These are phyloP conservation scores for Muntiacus muntjak DNA, from an alignment of 2,113 vertebrate genomes.

Conservation along the genomic window DNA sequence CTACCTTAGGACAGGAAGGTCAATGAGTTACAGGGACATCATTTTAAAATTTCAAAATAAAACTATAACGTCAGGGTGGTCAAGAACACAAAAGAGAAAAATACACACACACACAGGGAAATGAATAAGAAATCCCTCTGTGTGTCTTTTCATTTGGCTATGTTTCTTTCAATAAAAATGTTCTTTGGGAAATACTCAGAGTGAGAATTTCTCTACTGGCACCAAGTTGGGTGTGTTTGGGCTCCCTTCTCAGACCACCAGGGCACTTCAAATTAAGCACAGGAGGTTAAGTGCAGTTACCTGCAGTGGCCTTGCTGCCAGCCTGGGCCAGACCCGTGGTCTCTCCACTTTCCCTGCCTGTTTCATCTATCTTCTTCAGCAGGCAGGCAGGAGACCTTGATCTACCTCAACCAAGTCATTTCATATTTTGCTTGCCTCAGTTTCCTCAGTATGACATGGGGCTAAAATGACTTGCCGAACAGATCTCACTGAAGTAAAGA, in stretches of 20 bases:
- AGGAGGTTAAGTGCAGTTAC: neutral
- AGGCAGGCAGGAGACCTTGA: accelerated
- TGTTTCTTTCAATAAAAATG: conserved; percentile 20
- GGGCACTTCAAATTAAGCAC: neutral
- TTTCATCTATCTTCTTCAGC: neutral
- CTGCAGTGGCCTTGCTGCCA: neutral
- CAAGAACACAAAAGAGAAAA: neutral
- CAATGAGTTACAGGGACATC: neutral
- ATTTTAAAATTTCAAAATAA: conserved; percentile 43
- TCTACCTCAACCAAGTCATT: neutral
- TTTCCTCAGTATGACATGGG: neutral
- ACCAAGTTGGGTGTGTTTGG: neutral
- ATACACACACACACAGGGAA: neutral
- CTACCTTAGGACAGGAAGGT: neutral
- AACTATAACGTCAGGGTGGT: conserved; percentile 25
- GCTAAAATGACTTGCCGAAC: neutral
- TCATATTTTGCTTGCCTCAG: neutral
- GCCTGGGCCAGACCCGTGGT: neutral
- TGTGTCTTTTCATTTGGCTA: neutral
- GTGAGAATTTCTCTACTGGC: conserved; percentile 11
- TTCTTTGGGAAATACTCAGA: neutral
- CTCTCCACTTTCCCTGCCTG: neutral
- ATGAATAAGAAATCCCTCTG: neutral
- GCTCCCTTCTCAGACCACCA: neutral
- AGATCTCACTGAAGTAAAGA: neutral